Base-by-base conservation (phyloP, 1,140 invertebrate species). In the Laupala kohalensis region DNA sequence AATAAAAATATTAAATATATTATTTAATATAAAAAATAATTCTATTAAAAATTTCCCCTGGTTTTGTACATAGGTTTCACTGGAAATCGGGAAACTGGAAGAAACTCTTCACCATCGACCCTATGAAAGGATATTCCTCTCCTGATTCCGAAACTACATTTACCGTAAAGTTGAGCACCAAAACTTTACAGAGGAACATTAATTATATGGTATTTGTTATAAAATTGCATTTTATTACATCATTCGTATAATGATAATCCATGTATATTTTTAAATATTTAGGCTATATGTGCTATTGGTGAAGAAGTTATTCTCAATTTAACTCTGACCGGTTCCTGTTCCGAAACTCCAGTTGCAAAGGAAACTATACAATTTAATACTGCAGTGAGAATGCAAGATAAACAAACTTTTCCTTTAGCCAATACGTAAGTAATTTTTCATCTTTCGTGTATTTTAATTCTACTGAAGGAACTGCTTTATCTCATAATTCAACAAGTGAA, bases 41-140 rank as follows among this genome's bases (percentile, higher is more conserved):
- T n/a, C n/a, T n/a, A n/a, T n/a, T n/a, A n/a, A n/a, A n/a, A n/a
- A n/a, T n/a, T n/a, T n/a, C n/a, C n/a, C n/a, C n/a, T n/a, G n/a
- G n/a, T n/a, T n/a, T n/a, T n/a, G n/a, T n/a, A n/a, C n/a, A n/a
- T 23, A 80, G 79, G 72, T 81, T 81, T 69, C 76, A 76, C 69
- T 82, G 80, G 81, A 77, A 77, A 53, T 72, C 74, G 26, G 74
- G 74, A 6, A 78, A 77, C 72, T 66, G 77, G 4, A 65, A 73
- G 9, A 53, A 69, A 25, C 29, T 74, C 69, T 81, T 81, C 72
- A 75, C 64, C 6, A 78, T 83, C 19, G 69, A 62, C 13, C 82
- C 82, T 4, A 68, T 73, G 24, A 73, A 76, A 65, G 82, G 82
- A 4, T 82, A 80, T 73, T 80, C 78, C 72, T 76, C 79, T 13